These are phyloP conservation scores for Acanthis flammea DNA, from an alignment of 2,797 vertebrate genomes.

Conservation along the genomic window DNA sequence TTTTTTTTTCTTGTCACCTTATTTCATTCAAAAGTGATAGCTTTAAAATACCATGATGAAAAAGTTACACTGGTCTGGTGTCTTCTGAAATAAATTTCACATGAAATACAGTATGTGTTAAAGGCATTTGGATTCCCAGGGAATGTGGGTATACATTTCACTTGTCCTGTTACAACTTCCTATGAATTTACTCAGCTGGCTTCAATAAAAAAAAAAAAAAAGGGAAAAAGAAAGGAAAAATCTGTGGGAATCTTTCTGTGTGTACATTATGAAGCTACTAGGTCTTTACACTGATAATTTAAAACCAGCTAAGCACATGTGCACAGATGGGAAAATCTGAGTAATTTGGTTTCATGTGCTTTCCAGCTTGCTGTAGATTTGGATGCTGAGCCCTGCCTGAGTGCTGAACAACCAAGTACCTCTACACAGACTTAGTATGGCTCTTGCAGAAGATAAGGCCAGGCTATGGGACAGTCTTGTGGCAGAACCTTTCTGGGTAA, in stretches of 20 bases:
- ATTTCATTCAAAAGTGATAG: constrained; percentile 39
- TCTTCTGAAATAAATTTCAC: constrained; percentile 61
- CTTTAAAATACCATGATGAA: constrained; percentile 35
- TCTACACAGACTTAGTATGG: not conserved
- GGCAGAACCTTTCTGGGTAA: not conserved
- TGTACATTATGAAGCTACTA: constrained; percentile 71
- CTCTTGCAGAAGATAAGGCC: not conserved
- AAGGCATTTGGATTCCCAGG: constrained; percentile 66
- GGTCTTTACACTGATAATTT: constrained; percentile 71
- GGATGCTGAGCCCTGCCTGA: not conserved
- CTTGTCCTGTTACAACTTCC: constrained; percentile 68
- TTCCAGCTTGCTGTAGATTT: constrained; percentile 19
- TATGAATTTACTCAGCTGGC: constrained; percentile 76
- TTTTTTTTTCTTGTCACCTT: constrained; percentile 35
- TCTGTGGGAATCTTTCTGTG: constrained; percentile 75
- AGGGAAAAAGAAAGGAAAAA: constrained; percentile 36
- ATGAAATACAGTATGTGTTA: constrained; percentile 51
- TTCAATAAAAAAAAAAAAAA: constrained; percentile 65
- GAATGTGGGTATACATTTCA: constrained; percentile 70
- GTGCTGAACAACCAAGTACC: not conserved
- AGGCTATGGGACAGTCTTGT: not conserved
- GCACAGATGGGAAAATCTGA: constrained; percentile 69
- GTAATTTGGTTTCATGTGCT: constrained; percentile 59
- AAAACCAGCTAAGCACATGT: constrained; percentile 70
- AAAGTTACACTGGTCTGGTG: not conserved